Percentiles rank a stretch among this genome's conserved stretches.
Evolutionary conservation across 2,113 vertebrate genomes (phyloP).

Genomic region (Sinocyclocheilus maitianheensis): DNA sequence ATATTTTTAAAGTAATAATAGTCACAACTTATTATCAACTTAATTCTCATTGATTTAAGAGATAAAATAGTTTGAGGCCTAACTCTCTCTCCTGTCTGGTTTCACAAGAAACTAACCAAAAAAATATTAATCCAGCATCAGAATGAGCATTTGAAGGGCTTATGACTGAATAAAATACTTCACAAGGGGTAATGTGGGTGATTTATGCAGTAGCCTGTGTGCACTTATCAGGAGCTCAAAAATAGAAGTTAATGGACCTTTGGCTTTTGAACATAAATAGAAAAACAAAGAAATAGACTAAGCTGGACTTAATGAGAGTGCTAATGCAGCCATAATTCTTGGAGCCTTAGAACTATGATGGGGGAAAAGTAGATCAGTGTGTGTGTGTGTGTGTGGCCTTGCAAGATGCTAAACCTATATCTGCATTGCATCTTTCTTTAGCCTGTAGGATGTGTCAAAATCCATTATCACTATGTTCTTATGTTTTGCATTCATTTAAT

Average conservation of each 20-base stretch:
- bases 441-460: background rate
- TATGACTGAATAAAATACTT: background rate
- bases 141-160: slow-evolving; percentile 6
- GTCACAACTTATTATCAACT: background rate
- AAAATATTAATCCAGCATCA: background rate
- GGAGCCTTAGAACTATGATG: too few relatives aligned
- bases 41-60: background rate
- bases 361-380: too few relatives aligned
- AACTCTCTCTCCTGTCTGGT: background rate
- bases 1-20: background rate
- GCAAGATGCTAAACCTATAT: background rate
- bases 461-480: background rate
- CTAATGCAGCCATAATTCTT: too few relatives aligned
- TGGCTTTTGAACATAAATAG: too few relatives aligned
- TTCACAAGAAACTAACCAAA: background rate
- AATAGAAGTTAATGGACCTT: too few relatives aligned
- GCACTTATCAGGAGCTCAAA: too few relatives aligned
- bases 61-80: background rate
- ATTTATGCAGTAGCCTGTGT: background rate
- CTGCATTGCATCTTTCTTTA: background rate
- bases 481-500: background rate
- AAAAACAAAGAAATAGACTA: too few relatives aligned
- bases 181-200: background rate
- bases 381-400: background rate
- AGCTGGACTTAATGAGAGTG: too few relatives aligned